Percentiles rank a stretch among this genome's conserved stretches.
Conservation (phyloP, 2,888 invertebrate species). For the Sabatieria punctata region DNA sequence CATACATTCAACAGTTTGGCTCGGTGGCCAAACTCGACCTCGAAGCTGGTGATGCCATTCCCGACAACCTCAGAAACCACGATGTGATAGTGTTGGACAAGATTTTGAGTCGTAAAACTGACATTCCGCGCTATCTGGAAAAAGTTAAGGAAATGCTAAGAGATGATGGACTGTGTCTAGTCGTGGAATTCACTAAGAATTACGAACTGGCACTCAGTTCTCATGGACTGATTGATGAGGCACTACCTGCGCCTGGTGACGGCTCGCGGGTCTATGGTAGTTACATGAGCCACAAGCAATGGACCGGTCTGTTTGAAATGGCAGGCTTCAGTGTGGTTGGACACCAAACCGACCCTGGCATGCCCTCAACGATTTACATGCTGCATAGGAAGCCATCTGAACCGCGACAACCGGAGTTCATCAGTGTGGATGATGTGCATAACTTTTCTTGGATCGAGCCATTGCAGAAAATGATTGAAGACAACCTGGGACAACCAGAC, state of each 20-base stretch:
- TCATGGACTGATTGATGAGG: constrained; percentile 13
- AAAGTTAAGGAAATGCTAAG: constrained; percentile 20
- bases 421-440: constrained; percentile 57
- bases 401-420: constrained; percentile 36
- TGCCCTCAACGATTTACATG: constrained; percentile 6
- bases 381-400: constrained; percentile 2
- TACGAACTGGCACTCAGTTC: constrained; percentile 13
- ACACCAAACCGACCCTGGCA: constrained; percentile 3
- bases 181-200: constrained; percentile 34
- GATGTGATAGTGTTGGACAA: constrained; percentile 26
- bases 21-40: constrained; percentile 10
- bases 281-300: constrained; percentile 12
- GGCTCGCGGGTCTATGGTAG: constrained; percentile 6
- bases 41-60: constrained; percentile 15
- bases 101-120: constrained; percentile 21
- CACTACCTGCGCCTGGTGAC: constrained; percentile 15
- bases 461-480: constrained; percentile 40
- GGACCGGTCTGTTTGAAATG: constrained; percentile 20
- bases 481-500: constrained; percentile 46
- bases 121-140: constrained; percentile 21
- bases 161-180: constrained; percentile 35
- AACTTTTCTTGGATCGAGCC: constrained; percentile 7
- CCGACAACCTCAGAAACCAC: constrained; percentile 21
- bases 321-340: constrained; percentile 22
- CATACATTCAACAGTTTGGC: constrained; percentile 23